These are phyloP conservation scores for Schlechtendalia chinensis DNA, from an alignment of 1,140 invertebrate species.

Conservation along the genomic window DNA sequence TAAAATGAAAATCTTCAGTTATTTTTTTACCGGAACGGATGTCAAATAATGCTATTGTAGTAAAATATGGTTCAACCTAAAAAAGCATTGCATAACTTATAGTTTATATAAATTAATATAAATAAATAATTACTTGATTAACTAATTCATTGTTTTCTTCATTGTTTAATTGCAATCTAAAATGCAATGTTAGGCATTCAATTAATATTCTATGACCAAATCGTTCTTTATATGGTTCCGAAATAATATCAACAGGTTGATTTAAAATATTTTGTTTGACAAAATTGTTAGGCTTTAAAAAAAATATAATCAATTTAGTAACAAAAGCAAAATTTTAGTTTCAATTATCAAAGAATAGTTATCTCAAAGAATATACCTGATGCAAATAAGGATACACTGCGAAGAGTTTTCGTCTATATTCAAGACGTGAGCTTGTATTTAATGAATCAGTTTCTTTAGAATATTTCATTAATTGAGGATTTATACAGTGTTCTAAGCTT, in stretches of 20 bases:
- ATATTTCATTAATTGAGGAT: conserved; percentile 85
- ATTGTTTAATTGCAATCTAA: conserved; percentile 70
- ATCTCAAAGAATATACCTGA: conserved; percentile 58
- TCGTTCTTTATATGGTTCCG: conserved; percentile 75
- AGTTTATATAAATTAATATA: background rate
- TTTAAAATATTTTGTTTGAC: conserved; percentile 47
- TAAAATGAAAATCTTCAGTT: conserved; percentile 91
- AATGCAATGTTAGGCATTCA: conserved; percentile 77
- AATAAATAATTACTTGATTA: conserved; percentile 29
- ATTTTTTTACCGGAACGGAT: conserved; percentile 79
- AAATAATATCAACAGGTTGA: conserved; percentile 53
- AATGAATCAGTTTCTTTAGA: conserved; percentile 84
- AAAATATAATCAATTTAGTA: conserved; percentile 36
- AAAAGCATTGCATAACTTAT: conserved; percentile 45
- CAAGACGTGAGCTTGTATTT: conserved; percentile 74
- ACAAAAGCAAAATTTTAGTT: background rate
- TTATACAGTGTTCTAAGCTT: conserved; percentile 72
- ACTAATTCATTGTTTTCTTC: conserved; percentile 67
- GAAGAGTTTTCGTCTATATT: conserved; percentile 72
- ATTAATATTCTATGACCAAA: conserved; percentile 82
- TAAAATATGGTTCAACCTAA: conserved; percentile 86
- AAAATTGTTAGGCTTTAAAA: conserved; percentile 52
- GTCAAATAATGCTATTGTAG: conserved; percentile 83
- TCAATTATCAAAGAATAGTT: background rate
- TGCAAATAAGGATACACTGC: conserved; percentile 65